These are phyloP conservation scores for Aspiorhynchus laticeps DNA, from an alignment of 2,113 vertebrate genomes.

Conservation along the genomic window DNA sequence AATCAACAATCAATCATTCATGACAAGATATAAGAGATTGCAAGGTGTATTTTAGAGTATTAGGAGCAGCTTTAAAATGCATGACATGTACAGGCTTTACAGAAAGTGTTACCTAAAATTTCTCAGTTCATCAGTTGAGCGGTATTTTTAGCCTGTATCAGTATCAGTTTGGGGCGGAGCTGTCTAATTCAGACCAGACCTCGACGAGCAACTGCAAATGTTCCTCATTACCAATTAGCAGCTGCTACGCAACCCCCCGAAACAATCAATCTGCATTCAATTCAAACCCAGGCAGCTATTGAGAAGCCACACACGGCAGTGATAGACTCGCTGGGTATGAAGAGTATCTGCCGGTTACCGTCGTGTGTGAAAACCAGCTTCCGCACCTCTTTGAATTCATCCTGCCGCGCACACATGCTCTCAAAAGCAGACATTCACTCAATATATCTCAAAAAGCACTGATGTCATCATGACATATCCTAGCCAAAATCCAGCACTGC, in stretches of 20 bases:
- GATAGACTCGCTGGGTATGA: neutral
- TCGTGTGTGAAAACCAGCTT: constrained; percentile 13
- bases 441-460: neutral
- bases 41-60: neutral
- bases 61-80: neutral
- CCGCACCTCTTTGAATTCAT: constrained; percentile 27
- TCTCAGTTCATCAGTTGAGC: constrained; percentile 10
- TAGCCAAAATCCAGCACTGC: neutral
- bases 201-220: constrained; percentile 4
- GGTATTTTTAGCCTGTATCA: constrained; percentile 29
- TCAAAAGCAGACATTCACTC: neutral
- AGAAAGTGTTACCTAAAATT: constrained; percentile 7
- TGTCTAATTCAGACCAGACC: constrained; percentile 33
- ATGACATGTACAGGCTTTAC: neutral
- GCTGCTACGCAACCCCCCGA: constrained; percentile 19
- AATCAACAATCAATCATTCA: neutral
- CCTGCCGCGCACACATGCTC: neutral
- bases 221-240: constrained; percentile 33
- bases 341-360: neutral
- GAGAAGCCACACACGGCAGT: neutral
- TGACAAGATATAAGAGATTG: neutral
- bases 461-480: neutral
- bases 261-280: constrained; percentile 33
- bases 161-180: constrained; percentile 29
- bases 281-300: constrained; percentile 7